Percentiles rank a stretch among this genome's conserved stretches.
Evolutionary conservation across 2,797 vertebrate genomes (phyloP).

Genomic region (Nasua narica): DNA sequence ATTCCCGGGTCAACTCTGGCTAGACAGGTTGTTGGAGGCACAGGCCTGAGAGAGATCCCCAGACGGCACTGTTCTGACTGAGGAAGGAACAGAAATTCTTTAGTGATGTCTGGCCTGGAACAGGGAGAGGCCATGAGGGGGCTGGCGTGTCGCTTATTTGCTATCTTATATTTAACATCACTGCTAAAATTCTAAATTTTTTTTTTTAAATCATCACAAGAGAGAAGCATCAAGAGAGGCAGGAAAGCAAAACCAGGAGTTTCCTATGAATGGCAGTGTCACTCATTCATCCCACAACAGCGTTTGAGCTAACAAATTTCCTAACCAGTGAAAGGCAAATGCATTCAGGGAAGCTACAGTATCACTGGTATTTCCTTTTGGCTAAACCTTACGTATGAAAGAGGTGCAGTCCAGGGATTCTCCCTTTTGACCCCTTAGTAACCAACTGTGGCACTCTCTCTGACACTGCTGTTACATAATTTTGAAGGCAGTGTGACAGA

Average conservation of each 20-base stretch:
- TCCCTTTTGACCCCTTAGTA: neutral
- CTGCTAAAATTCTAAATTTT: neutral
- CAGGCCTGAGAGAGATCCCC: neutral
- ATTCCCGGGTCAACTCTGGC: neutral
- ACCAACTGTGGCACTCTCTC: neutral
- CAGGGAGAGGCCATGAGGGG: too few species aligned
- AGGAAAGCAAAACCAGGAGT: neutral
- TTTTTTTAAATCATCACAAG: neutral
- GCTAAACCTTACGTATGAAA: neutral
- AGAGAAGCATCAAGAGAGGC: neutral
- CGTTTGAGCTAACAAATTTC: neutral
- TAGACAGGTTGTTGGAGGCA: neutral
- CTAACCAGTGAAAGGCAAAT: neutral
- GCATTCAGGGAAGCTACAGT: neutral
- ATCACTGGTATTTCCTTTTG: neutral
- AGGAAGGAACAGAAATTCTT: neutral
- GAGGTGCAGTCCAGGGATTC: neutral
- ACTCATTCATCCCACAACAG: neutral
- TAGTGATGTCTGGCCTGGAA: neutral
- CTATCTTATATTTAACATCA: neutral
- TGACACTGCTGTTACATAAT: slow-evolving; percentile 49
- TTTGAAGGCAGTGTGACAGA: slow-evolving; percentile 70
- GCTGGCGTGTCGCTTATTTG: neutral
- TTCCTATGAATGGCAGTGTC: neutral
- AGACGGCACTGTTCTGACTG: neutral